phyloP scores from a whole-genome alignment of 1,140 invertebrate genomes.

The Pseudoatta argentina region DNA sequence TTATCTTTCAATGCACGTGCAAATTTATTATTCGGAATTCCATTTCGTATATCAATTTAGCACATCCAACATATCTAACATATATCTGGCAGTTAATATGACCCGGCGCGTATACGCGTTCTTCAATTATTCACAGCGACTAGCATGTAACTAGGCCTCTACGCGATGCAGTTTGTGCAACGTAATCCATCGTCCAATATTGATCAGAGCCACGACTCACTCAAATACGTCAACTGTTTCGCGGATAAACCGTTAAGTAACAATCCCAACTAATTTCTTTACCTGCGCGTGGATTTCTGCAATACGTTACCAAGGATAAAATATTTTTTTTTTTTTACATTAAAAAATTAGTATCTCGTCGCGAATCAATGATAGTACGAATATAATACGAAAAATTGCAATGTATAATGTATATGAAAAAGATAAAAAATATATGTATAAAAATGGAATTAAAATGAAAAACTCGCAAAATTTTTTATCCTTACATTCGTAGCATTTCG shows the following conservation, averaged over 20 bases:
- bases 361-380: neutral
- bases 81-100: constrained; percentile 32
- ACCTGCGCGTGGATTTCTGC: neutral
- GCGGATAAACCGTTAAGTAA: constrained; percentile 23
- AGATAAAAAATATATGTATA: neutral
- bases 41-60: constrained; percentile 39
- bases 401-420: neutral
- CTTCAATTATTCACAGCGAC: constrained; percentile 48
- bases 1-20: neutral
- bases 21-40: constrained; percentile 37
- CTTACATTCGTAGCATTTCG: neutral
- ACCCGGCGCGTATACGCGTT: constrained; percentile 26
- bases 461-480: neutral
- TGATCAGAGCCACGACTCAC: constrained; percentile 37
- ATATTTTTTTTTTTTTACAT: constrained; percentile 16
- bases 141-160: constrained; percentile 24
- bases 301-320: neutral
- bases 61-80: constrained; percentile 2
- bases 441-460: neutral
- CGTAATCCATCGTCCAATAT: constrained; percentile 52
- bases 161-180: constrained; percentile 6
- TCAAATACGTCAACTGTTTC: constrained; percentile 37
- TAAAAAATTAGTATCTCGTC: constrained; percentile 2
- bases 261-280: neutral
- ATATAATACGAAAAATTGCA: neutral